Evolutionary conservation across 1,140 invertebrate genomes (phyloP), one percentile per base, ranked within the genome.

Genomic region (Anthonomus grandis): DNA sequence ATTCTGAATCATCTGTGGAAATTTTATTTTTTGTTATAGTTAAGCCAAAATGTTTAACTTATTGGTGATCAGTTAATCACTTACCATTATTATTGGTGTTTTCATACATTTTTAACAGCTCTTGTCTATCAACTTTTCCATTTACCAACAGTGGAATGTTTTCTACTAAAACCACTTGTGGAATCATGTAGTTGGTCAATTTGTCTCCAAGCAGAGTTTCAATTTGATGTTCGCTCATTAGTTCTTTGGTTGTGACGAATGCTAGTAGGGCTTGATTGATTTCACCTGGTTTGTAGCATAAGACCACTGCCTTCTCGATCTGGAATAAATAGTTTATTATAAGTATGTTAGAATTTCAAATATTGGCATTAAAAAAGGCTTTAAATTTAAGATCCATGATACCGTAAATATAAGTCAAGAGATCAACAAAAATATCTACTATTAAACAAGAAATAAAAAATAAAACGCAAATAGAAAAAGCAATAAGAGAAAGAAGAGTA

Each of bases 71-170:
- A n/a, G n/a, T 18, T 50, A 22, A 42, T 10, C 13, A 61, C 46
- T 75, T 72, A 81, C 81, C 80, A 63, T 83, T 81, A 65, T 83
- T 83, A 60, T 81, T 85, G 0, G 79, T 82, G 31, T 79, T 79
- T 71, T 86, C 86, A 55, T 90, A 91, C 59, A 78, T 78, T 63
- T 84, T 84, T 31, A 92, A 70, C 19, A 93, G 70, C 0, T 78
- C 71, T 68, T 92, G 90, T 51, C 90, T 78, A 72, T 94, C 90
- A 8, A 86, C 84, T 78, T 93, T 94, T 4, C 90, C 90, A 72
- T 93, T 94, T 0, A 88, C 86, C 8, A 93, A 72, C 3, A 90
- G 73, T 0, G 90, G 91, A 53, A 93, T 82, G 4, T 71, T 79
- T 6, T 90, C 83, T 3, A 91, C 70, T 1, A 88, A 70, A 5